phyloP scores from a whole-genome alignment of 1,140 invertebrate species.

The Zaprionus nigranus region DNA sequence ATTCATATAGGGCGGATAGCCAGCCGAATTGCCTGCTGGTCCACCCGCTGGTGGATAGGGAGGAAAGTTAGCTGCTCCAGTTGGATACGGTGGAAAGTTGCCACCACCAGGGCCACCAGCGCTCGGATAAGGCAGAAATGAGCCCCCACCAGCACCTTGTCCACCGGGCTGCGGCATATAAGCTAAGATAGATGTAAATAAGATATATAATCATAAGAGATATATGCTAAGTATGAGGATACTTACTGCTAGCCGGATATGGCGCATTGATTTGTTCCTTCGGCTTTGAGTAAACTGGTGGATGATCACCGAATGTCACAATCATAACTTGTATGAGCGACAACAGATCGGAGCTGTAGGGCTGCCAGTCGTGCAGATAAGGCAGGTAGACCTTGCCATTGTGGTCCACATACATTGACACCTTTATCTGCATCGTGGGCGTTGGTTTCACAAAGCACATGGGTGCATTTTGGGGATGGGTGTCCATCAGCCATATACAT shows the following conservation, averaged over 20 bases:
- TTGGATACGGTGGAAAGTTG: conserved; percentile 76
- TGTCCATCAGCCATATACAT: conserved; percentile 98
- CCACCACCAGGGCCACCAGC: conserved; percentile 50
- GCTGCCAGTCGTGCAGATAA: conserved; percentile 97
- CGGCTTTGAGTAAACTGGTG: conserved; percentile 95
- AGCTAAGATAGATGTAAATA: conserved; percentile 38
- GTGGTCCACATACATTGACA: conserved; percentile 96
- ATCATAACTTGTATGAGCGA: conserved; percentile 96
- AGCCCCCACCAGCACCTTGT: conserved; percentile 40
- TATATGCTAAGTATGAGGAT: not conserved
- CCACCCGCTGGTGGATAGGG: conserved; percentile 60
- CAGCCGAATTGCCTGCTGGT: conserved; percentile 40
- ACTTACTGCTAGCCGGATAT: conserved; percentile 69
- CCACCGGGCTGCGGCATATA: conserved; percentile 68
- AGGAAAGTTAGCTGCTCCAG: conserved; percentile 59
- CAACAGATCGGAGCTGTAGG: conserved; percentile 92
- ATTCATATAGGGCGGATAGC: conserved; percentile 85
- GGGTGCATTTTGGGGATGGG: conserved; percentile 98
- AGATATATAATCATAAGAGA: not conserved
- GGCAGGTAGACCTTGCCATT: conserved; percentile 98
- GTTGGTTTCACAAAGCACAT: conserved; percentile 99
- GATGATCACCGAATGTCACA: conserved; percentile 96
- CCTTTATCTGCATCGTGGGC: conserved; percentile 97
- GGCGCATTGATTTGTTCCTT: conserved; percentile 83
- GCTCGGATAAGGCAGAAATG: conserved; percentile 72